Percentiles rank a stretch among this genome's conserved stretches.
Evolutionary conservation across 2,888 invertebrate genomes (phyloP).

Genomic region (Prenolepis imparis): DNA sequence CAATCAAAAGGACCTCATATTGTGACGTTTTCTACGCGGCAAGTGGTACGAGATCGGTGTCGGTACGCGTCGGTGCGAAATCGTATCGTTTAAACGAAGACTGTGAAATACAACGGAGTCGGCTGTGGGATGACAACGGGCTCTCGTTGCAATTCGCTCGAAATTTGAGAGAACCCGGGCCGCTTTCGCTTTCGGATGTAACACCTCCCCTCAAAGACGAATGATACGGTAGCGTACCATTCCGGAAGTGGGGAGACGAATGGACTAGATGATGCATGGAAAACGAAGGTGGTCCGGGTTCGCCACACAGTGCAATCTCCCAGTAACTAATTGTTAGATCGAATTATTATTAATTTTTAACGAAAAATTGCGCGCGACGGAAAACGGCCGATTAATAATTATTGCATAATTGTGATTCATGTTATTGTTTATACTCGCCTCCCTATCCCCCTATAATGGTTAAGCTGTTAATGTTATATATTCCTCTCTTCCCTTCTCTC

Average conservation of each 20-base stretch:
- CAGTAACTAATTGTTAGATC: conserved; percentile 84
- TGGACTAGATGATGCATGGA: conserved; percentile 42
- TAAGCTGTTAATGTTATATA: conserved; percentile 86
- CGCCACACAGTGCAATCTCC: conserved; percentile 85
- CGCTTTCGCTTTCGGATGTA: conserved; percentile 69
- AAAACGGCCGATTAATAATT: conserved; percentile 75
- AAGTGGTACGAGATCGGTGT: conserved; percentile 65
- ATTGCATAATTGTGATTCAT: conserved; percentile 85
- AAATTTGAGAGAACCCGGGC: conserved; percentile 78
- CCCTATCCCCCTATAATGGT: conserved; percentile 78
- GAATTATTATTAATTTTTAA: conserved; percentile 83
- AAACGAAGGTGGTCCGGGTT: conserved; percentile 74
- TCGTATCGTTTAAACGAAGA: conserved; percentile 71
- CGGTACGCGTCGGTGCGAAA: conserved; percentile 70
- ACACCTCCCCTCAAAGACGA: conserved; percentile 46
- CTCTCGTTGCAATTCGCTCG: conserved; percentile 74
- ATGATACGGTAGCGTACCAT: conserved; percentile 37
- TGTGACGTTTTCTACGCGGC: conserved; percentile 68
- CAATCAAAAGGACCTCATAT: conserved; percentile 79
- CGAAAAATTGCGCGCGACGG: conserved; percentile 72
- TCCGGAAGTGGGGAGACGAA: conserved; percentile 19
- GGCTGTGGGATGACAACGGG: conserved; percentile 50
- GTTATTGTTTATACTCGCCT: conserved; percentile 84
- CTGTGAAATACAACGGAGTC: conserved; percentile 66
- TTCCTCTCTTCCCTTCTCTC: conserved; percentile 78